Base-by-base conservation (phyloP, 2,888 invertebrate genomes). In the Perdita meconis region DNA sequence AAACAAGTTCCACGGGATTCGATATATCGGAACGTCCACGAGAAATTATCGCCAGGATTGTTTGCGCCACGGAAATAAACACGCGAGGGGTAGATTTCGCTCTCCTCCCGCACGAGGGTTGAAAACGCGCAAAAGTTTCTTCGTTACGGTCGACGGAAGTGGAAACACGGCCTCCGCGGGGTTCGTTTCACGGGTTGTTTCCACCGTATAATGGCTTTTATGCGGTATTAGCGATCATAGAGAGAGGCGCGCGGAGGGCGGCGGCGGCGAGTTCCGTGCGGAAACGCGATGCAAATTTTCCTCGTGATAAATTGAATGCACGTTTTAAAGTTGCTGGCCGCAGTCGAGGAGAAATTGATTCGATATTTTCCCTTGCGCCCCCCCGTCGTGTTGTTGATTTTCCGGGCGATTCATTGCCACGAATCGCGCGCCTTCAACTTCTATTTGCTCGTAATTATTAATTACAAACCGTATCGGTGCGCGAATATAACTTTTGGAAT, bases 101-200 rank as follows among this genome's bases (percentile, higher is more conserved):
- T 36, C 24, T 8, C 1, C n/a, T 36, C 10, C 1, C n/a, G 1
- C 24, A n/a, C n/a, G n/a, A n/a, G n/a, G 50, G 10, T 50, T 16
- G 36, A 61, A 38, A 50, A 26, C 36, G 47, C 50, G 12, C 50
- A 34, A 61, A 61, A 50, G 10, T 61, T 61, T 50, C 61, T 50
- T 61, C 47, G 12, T 36, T 16, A 36, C 36, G 24, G 36, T 36
- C 61, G 36, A 50, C 36, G 5, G 34, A 10, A 10, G 50, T 36
- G 61, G 22, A 22, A 61, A 40, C 26, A 24, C 40, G 24, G 40
- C n/a, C 16, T 38, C 16, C 40, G 1, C 10, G 22, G 2, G 34
- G 22, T 50, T 34, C 47, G 24, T 50, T 61, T 61, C 36, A 38
- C 61, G 61, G 47, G 34, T 36, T 61, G 36, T 36, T 24, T 47